Evolutionary conservation across 2,113 vertebrate species (phyloP).

Genomic region (Typhlomys cinereus): DNA sequence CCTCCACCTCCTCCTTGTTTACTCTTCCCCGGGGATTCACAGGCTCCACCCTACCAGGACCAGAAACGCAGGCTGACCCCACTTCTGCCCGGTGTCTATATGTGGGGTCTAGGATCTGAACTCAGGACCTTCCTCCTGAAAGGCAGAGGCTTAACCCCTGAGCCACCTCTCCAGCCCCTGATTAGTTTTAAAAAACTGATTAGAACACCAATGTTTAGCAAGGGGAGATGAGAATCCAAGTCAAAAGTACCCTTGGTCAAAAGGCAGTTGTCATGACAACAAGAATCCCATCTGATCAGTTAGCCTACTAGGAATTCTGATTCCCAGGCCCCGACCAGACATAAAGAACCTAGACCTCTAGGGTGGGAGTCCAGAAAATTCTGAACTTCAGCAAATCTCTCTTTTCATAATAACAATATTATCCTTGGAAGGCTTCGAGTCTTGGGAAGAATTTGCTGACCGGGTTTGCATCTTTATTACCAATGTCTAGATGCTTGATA

Average conservation of each 20-base stretch:
- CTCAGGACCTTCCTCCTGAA: no score
- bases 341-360: no score
- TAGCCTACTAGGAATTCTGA: neutral
- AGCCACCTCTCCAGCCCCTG: no score
- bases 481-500: neutral
- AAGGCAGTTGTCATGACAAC: neutral
- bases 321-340: no score
- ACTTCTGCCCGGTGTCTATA: no score
- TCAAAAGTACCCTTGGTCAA: neutral
- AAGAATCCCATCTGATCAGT: neutral
- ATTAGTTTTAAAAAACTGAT: neutral
- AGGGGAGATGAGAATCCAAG: neutral
- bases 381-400: neutral
- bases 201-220: neutral
- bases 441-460: neutral
- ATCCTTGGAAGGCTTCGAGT: neutral
- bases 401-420: accelerated
- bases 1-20: no score
- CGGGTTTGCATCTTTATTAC: neutral
- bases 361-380: neutral
- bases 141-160: no score
- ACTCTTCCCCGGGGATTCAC: no score
- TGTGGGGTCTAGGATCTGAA: no score
- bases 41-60: no score
- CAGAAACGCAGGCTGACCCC: no score